These are phyloP conservation scores for Tenthredo livida DNA, from an alignment of 2,888 invertebrate genomes.

Conservation along the genomic window DNA sequence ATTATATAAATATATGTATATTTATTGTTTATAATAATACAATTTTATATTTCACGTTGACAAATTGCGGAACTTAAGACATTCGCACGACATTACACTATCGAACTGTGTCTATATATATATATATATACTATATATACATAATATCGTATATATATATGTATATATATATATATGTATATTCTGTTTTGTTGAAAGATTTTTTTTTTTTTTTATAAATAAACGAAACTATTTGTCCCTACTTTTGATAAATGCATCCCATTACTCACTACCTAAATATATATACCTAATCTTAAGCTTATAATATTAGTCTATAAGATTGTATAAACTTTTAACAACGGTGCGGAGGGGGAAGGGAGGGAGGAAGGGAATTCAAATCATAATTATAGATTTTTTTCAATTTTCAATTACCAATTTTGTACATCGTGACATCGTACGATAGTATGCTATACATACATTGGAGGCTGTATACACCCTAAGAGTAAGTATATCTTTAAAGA, in stretches of 20 bases:
- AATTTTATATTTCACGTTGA: conserved; percentile 77
- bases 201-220: conserved; percentile 24
- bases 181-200: conserved; percentile 16
- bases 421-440: not conserved
- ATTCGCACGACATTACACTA: conserved; percentile 33
- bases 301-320: not conserved
- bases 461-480: not conserved
- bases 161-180: not conserved
- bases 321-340: too few species aligned
- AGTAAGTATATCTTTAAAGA: not conserved
- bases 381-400: not conserved
- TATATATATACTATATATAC: not conserved
- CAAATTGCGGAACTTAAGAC: conserved; percentile 53
- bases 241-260: not conserved
- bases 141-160: not conserved
- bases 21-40: conserved; percentile 73
- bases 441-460: not conserved
- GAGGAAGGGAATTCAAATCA: not conserved
- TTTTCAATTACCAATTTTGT: not conserved
- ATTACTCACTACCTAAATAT: not conserved
- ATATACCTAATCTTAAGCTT: not conserved
- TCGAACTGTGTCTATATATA: conserved; percentile 56
- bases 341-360: not conserved
- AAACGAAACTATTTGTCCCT: conserved; percentile 35
- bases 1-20: conserved; percentile 59